phyloP scores from a whole-genome alignment of 2,888 invertebrate species.

The Cheilosia soror region DNA sequence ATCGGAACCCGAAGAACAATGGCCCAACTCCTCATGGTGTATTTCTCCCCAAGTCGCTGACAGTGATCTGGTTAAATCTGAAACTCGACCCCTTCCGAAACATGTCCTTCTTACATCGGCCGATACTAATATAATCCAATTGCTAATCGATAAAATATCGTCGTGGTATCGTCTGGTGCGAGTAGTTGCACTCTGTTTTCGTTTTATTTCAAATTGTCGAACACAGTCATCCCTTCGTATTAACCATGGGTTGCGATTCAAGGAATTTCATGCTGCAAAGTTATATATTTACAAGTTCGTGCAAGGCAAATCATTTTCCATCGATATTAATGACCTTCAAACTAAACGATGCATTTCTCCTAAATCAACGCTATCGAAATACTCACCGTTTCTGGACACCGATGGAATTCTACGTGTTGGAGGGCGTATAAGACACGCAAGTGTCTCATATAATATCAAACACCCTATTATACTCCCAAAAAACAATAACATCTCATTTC shows the following conservation, averaged over 20 bases:
- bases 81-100: neutral
- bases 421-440: too few species aligned
- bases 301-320: neutral
- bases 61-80: neutral
- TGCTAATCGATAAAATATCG: too few species aligned
- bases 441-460: too few species aligned
- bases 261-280: neutral
- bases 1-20: constrained; percentile 10
- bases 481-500: too few species aligned
- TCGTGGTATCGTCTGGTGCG: too few species aligned
- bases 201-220: neutral
- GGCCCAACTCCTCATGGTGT: constrained; percentile 4
- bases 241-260: too few species aligned
- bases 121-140: too few species aligned
- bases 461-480: too few species aligned
- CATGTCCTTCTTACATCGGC: too few species aligned
- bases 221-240: neutral
- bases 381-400: neutral
- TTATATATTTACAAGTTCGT: neutral
- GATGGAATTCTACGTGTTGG: neutral
- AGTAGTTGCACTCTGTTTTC: neutral
- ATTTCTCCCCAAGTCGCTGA: neutral
- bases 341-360: neutral
- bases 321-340: neutral
- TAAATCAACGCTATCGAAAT: neutral